Conservation (phyloP, 2,113 vertebrate genomes). For the Colius striatus region DNA sequence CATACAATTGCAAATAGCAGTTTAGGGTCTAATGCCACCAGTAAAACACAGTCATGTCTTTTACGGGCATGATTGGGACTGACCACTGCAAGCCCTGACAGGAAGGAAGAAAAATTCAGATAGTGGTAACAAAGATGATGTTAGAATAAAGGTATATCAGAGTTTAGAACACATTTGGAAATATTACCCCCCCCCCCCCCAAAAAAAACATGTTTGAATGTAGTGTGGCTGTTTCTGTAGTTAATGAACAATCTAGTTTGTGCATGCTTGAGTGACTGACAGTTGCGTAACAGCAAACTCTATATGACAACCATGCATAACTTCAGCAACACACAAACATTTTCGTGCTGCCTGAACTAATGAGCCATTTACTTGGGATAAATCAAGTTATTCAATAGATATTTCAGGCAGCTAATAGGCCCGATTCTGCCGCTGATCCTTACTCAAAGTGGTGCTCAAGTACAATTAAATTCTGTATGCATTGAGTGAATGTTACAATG, state of each 20-base stretch:
- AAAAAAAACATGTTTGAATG: not conserved
- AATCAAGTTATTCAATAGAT: conserved; percentile 37
- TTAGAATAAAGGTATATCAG: not conserved
- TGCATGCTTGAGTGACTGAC: not conserved
- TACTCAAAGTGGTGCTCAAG: conserved; percentile 22
- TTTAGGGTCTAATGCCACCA: not conserved
- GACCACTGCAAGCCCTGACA: not conserved
- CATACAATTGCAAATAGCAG: not conserved
- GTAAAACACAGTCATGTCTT: not conserved
- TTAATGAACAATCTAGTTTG: conserved; percentile 19
- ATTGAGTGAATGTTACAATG: not conserved
- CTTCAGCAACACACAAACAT: conserved; percentile 29
- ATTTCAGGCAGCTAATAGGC: conserved; percentile 34
- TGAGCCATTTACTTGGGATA: conserved; percentile 35
- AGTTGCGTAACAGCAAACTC: conserved; percentile 5
- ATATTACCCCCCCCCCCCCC: too few species aligned
- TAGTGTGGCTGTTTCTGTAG: not conserved
- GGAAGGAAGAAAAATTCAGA: not conserved
- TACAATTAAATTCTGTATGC: conserved; percentile 43
- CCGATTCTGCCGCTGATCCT: conserved; percentile 32
- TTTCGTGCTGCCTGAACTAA: conserved; percentile 44
- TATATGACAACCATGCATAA: conserved; percentile 28
- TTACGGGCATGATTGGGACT: not conserved
- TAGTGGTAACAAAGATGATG: not conserved
- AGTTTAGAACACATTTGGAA: not conserved